Evolutionary conservation across 2,797 vertebrate genomes (phyloP).

Genomic region (Trachurus trachurus): DNA sequence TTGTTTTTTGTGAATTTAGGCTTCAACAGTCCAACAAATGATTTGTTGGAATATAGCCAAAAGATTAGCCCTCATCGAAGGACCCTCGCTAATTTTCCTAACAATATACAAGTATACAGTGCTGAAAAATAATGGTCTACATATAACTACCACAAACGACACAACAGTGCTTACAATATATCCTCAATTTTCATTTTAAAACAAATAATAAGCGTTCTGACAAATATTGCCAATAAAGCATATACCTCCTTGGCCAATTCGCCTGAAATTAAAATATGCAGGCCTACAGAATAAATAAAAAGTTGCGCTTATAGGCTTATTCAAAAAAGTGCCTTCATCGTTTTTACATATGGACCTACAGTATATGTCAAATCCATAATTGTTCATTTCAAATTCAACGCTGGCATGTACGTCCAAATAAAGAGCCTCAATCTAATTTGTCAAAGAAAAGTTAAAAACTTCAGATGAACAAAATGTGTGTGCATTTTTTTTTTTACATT

Average conservation of each 20-base stretch:
- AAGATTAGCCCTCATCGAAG: constrained; percentile 68
- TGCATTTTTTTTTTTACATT: constrained; percentile 62
- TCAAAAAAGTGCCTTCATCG: constrained; percentile 98
- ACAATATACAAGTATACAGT: constrained; percentile 93
- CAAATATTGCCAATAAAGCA: constrained; percentile 99
- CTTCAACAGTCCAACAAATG: constrained; percentile 79
- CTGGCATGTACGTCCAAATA: constrained; percentile 54
- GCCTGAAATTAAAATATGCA: constrained; percentile 89
- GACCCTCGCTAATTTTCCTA: constrained; percentile 82
- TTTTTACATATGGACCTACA: constrained; percentile 79
- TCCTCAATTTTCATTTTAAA: constrained; percentile 84
- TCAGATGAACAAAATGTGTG: constrained; percentile 60
- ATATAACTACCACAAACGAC: constrained; percentile 84
- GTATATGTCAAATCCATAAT: constrained; percentile 66
- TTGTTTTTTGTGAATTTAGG: constrained; percentile 64
- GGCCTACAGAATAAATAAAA: constrained; percentile 95
- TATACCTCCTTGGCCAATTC: constrained; percentile 86
- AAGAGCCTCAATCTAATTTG: constrained; percentile 61
- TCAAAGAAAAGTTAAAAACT: constrained; percentile 52
- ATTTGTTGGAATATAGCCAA: constrained; percentile 78
- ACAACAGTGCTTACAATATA: constrained; percentile 87
- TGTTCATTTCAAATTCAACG: constrained; percentile 66
- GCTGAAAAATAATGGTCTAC: constrained; percentile 91
- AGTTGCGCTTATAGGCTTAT: constrained; percentile 89
- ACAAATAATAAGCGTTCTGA: constrained; percentile 88